Evolutionary conservation across 2,797 vertebrate species (phyloP).

Genomic region (Sitta carolinensis): DNA sequence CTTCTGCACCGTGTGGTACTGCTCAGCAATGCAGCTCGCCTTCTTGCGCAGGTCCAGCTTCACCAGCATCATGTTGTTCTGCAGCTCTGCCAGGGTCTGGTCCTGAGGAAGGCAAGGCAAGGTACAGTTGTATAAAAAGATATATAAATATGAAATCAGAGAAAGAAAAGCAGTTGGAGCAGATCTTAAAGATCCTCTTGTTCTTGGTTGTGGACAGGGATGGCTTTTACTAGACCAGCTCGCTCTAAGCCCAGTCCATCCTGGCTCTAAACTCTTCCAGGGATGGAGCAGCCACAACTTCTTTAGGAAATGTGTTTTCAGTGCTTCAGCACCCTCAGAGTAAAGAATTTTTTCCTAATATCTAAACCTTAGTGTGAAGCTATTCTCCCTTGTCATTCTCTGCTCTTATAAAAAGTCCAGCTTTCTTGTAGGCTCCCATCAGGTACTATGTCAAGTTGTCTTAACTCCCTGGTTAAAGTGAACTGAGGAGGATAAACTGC

Average conservation of each 20-base stretch:
- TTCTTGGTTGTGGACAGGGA: background rate
- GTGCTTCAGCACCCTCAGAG: background rate
- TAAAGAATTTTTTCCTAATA: background rate
- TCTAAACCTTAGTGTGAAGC: background rate
- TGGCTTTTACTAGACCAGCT: background rate
- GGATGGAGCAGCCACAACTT: background rate
- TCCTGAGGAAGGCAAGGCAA: conserved; percentile 75
- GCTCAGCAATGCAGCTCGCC: conserved; percentile 82
- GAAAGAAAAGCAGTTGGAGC: background rate
- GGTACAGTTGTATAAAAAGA: accelerated
- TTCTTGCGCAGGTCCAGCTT: conserved; percentile 91
- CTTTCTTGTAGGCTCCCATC: background rate
- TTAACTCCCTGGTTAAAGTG: background rate
- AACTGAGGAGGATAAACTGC: background rate
- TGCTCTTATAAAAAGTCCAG: background rate
- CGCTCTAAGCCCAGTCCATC: accelerated
- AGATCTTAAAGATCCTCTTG: background rate
- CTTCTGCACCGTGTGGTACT: conserved; percentile 76
- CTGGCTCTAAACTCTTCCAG: background rate
- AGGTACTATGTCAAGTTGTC: background rate
- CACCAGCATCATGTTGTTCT: conserved; percentile 89
- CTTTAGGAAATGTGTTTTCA: background rate
- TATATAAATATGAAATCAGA: accelerated
- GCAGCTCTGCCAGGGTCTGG: conserved; percentile 92
- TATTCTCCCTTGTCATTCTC: background rate